These are phyloP conservation scores for Cossypha heuglini DNA, from an alignment of 2,797 vertebrate genomes.

Conservation along the genomic window DNA sequence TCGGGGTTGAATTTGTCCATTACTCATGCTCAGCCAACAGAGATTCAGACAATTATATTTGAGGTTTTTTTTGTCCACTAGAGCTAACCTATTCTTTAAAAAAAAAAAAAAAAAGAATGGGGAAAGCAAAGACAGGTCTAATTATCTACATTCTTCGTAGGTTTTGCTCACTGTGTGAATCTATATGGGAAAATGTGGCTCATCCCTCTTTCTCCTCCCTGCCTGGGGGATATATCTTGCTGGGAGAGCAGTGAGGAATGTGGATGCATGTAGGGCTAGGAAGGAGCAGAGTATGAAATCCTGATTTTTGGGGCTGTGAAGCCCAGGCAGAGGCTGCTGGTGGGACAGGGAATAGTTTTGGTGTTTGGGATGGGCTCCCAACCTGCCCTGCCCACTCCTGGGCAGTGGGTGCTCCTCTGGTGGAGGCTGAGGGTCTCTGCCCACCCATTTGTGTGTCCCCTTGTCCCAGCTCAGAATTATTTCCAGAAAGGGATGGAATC, in stretches of 20 bases:
- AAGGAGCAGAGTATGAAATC: neutral
- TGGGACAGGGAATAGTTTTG: neutral
- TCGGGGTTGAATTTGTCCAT: neutral
- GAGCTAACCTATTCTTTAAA: neutral
- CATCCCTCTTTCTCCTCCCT: neutral
- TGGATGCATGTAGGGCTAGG: accelerated
- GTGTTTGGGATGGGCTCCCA: neutral
- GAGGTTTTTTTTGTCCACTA: neutral
- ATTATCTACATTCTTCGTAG: neutral
- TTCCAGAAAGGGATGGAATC: neutral
- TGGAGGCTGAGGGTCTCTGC: neutral
- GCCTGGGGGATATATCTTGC: neutral
- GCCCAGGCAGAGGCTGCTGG: accelerated
- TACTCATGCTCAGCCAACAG: neutral
- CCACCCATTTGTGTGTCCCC: neutral
- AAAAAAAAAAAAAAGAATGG: neutral
- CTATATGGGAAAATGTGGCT: neutral
- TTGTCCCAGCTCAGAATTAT: neutral
- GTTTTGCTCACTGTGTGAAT: neutral
- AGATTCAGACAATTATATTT: neutral
- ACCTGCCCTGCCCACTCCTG: neutral
- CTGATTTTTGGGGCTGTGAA: neutral
- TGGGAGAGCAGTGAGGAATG: neutral
- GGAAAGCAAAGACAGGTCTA: neutral
- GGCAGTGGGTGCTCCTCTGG: accelerated